These are phyloP conservation scores for Zelleria hepariella DNA, from an alignment of 2,888 invertebrate species.

Conservation along the genomic window DNA sequence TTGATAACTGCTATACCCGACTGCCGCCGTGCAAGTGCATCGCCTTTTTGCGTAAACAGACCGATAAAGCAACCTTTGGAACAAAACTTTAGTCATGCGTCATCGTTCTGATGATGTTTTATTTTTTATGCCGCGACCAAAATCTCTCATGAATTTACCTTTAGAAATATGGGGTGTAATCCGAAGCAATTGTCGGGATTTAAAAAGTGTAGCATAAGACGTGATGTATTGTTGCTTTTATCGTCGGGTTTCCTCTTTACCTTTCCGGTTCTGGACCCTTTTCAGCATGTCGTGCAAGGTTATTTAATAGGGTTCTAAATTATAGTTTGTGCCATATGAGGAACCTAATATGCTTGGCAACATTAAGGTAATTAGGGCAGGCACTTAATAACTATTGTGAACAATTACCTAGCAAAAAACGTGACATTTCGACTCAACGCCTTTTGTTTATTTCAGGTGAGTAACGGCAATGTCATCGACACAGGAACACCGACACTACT, in stretches of 20 bases:
- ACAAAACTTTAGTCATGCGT: background rate
- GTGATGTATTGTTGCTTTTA: conserved; percentile 4
- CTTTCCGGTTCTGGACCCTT: background rate
- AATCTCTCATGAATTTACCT: background rate
- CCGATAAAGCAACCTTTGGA: background rate
- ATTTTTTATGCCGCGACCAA: background rate
- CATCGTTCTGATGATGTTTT: background rate
- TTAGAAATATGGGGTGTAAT: background rate
- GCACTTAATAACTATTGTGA: no score
- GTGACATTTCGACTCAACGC: conserved; percentile 3
- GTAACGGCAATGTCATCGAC: conserved; percentile 73
- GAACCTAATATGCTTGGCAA: no score
- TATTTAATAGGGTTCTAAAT: conserved; percentile 1
- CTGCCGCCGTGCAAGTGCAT: background rate
- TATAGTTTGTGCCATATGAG: no score
- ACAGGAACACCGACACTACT: conserved; percentile 67
- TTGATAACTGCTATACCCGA: background rate
- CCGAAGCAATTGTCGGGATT: background rate
- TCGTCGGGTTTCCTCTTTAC: conserved; percentile 1
- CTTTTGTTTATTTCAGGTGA: conserved; percentile 58
- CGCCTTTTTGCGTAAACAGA: background rate
- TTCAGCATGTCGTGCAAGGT: background rate
- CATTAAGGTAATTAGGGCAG: no score
- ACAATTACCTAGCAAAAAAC: no score
- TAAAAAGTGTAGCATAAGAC: background rate